Percentiles rank a stretch among this genome's conserved stretches.
phyloP scores from a whole-genome alignment of 2,888 invertebrate genomes.

The Siphlonurus alternatus region DNA sequence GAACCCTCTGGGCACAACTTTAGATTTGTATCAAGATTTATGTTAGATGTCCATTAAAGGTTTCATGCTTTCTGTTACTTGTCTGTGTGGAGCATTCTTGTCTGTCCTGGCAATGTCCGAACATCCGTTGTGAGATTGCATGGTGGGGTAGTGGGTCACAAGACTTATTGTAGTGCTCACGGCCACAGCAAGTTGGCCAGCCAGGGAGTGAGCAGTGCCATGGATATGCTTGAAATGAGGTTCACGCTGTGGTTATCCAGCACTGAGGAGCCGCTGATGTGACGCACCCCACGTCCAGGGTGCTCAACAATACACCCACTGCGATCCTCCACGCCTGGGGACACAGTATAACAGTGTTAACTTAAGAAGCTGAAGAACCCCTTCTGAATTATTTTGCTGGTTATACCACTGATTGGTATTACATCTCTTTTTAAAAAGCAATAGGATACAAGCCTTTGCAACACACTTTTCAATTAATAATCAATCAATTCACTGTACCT shows the following conservation, averaged over 20 bases:
- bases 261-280: slow-evolving; percentile 57
- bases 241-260: slow-evolving; percentile 82
- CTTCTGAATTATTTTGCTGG: neutral
- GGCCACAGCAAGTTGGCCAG: slow-evolving; percentile 41
- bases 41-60: no score
- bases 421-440: neutral
- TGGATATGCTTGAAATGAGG: slow-evolving; percentile 58
- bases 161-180: no score
- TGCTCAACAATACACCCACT: slow-evolving; percentile 50
- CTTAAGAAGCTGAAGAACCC: slow-evolving; percentile 9
- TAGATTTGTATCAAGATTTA: no score
- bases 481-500: no score
- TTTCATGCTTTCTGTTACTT: no score
- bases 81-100: no score
- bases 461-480: no score
- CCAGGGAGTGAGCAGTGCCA: slow-evolving; percentile 50
- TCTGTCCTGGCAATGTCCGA: no score
- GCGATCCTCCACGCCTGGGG: slow-evolving; percentile 46
- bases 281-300: slow-evolving; percentile 47
- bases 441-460: neutral
- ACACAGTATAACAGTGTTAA: slow-evolving; percentile 10
- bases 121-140: no score
- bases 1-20: no score
- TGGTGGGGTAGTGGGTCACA: no score
- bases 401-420: neutral